These are phyloP conservation scores for Sebastes minor DNA, from an alignment of 2,797 vertebrate genomes.

Conservation along the genomic window DNA sequence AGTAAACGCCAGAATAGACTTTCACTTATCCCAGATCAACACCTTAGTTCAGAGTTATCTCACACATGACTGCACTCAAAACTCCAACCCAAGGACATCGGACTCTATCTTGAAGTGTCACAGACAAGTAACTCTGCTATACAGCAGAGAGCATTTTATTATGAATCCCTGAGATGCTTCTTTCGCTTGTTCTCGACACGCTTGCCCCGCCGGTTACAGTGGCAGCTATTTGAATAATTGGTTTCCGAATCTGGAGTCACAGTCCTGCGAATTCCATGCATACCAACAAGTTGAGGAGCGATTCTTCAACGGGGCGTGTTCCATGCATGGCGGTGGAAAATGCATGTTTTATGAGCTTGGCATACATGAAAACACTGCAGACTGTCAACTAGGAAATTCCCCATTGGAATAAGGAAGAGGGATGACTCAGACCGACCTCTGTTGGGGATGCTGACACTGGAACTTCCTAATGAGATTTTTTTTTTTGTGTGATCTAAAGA, in stretches of 20 bases:
- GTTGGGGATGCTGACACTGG: background rate
- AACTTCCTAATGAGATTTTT: slow-evolving; percentile 7
- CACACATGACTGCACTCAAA: slow-evolving; percentile 51
- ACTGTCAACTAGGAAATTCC: slow-evolving; percentile 32
- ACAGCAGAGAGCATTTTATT: slow-evolving; percentile 48
- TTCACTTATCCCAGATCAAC: slow-evolving; percentile 44
- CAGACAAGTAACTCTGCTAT: slow-evolving; percentile 35
- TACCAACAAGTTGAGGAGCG: slow-evolving; percentile 68
- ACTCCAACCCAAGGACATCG: slow-evolving; percentile 39
- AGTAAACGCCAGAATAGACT: slow-evolving; percentile 1
- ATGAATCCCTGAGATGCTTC: slow-evolving; percentile 49
- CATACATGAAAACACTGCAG: slow-evolving; percentile 50
- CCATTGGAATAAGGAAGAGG: slow-evolving; percentile 16
- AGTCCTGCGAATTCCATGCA: slow-evolving; percentile 71
- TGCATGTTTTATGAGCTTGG: slow-evolving; percentile 67
- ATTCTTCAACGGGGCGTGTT: slow-evolving; percentile 48
- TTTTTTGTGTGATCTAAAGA: background rate
- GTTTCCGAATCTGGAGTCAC: slow-evolving; percentile 73
- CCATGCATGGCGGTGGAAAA: slow-evolving; percentile 36
- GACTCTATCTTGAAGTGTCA: slow-evolving; percentile 30
- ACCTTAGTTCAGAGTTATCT: slow-evolving; percentile 40
- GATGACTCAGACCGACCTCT: background rate
- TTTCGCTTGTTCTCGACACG: slow-evolving; percentile 65
- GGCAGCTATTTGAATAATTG: slow-evolving; percentile 79
- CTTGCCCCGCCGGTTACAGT: slow-evolving; percentile 63